A percentile compares a stretch with the other conserved stretches of the same genome.
These are phyloP conservation scores for Nemapogon koenigi DNA, from an alignment of 2,888 invertebrate genomes.

Conservation along the genomic window DNA sequence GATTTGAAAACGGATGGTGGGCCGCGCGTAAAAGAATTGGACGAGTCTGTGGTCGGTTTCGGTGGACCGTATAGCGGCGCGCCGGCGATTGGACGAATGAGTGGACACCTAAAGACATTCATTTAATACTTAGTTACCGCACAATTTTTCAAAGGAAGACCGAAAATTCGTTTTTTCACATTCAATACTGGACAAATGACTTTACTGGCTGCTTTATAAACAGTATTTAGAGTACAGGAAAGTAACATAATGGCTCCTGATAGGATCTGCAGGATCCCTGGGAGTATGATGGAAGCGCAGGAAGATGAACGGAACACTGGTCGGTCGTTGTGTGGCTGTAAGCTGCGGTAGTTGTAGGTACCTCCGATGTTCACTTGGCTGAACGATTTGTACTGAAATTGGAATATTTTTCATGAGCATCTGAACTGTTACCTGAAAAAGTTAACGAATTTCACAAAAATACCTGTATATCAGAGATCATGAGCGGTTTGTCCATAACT, in stretches of 20 bases:
- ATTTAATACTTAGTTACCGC: too few species aligned
- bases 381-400: constrained; percentile 38
- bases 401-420: too few species aligned
- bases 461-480: constrained; percentile 50
- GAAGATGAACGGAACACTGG: constrained; percentile 41
- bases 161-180: constrained; percentile 33
- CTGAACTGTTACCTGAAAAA: too few species aligned
- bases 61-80: too few species aligned
- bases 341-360: constrained; percentile 49
- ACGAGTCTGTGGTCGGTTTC: too few species aligned
- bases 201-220: constrained; percentile 22
- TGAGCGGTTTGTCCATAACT: constrained; percentile 52
- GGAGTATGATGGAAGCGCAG: constrained; percentile 25
- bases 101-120: too few species aligned
- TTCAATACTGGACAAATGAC: constrained; percentile 31
- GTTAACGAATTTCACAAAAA: too few species aligned
- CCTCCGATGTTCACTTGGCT: constrained; percentile 39
- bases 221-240: constrained; percentile 23
- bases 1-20: too few species aligned
- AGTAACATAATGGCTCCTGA: constrained; percentile 27
- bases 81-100: too few species aligned
- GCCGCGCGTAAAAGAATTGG: too few species aligned
- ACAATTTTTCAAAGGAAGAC: too few species aligned
- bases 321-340: constrained; percentile 40
- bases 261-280: constrained; percentile 25